These are phyloP conservation scores for Pteria penguin DNA, from an alignment of 2,888 invertebrate genomes.

Conservation along the genomic window DNA sequence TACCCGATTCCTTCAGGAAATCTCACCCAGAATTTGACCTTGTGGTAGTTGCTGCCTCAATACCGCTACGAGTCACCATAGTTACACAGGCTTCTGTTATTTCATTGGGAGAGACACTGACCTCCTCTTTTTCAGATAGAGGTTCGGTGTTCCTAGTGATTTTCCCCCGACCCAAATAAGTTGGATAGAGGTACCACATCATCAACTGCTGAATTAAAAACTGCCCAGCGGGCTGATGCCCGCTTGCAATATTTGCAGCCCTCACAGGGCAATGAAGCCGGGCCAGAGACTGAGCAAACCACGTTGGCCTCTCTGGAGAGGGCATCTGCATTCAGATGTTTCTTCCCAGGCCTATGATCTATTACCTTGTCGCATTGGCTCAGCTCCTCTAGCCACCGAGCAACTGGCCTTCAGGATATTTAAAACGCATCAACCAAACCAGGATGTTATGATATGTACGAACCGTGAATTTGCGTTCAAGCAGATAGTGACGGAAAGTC, in stretches of 20 bases:
- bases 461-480: background rate
- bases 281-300: background rate
- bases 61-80: too few species aligned
- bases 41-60: too few species aligned
- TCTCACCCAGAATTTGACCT: too few species aligned
- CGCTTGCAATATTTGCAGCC: background rate
- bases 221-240: background rate
- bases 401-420: slow-evolving; percentile 20
- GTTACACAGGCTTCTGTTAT: too few species aligned
- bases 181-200: background rate
- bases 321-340: too few species aligned
- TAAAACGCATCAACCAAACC: too few species aligned
- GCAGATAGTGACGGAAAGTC: slow-evolving; percentile 1
- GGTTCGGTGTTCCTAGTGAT: background rate
- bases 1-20: too few species aligned
- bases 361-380: slow-evolving; percentile 23
- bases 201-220: background rate
- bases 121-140: background rate
- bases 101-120: too few species aligned
- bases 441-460: slow-evolving; percentile 21
- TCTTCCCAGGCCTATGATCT: slow-evolving; percentile 3
- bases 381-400: slow-evolving; percentile 25
- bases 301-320: background rate
- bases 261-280: background rate
- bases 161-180: background rate